phyloP scores from a whole-genome alignment of 2,888 invertebrate genomes.

The Syritta pipiens region DNA sequence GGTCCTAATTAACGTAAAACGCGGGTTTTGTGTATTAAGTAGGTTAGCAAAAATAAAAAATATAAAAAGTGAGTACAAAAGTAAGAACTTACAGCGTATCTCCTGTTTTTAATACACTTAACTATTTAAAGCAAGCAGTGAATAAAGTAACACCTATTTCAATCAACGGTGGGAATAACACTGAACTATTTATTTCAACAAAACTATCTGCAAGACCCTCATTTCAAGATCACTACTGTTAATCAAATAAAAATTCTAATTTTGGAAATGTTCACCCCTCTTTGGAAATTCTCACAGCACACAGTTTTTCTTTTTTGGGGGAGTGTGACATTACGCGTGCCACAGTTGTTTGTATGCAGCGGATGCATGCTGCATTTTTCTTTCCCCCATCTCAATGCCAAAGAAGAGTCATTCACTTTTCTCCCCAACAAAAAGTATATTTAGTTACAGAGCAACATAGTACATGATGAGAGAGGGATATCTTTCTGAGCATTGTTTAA shows the following conservation, averaged over 20 bases:
- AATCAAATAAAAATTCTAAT: slow-evolving; percentile 38
- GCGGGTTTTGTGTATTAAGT: no score
- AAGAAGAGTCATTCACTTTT: slow-evolving; percentile 40
- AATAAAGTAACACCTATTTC: no score
- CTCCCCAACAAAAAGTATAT: slow-evolving; percentile 21
- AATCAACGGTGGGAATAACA: no score
- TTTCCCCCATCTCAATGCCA: not conserved
- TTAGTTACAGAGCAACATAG: slow-evolving; percentile 18
- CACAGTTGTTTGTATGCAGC: slow-evolving; percentile 31
- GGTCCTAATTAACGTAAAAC: no score
- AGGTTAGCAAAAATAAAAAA: no score
- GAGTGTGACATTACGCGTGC: slow-evolving; percentile 57
- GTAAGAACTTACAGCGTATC: no score
- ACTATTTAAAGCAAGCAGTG: no score
- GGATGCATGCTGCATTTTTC: slow-evolving; percentile 17
- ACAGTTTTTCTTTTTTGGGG: not conserved
- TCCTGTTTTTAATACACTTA: no score
- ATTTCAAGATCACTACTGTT: slow-evolving; percentile 37
- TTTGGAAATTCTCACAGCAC: slow-evolving; percentile 18
- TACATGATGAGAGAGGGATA: slow-evolving; percentile 1
- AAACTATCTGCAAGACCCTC: not conserved
- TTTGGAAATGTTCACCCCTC: slow-evolving; percentile 52
- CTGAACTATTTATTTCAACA: no score
- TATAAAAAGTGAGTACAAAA: no score
- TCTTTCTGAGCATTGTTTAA: not conserved